Evolutionary conservation across 2,113 vertebrate species (phyloP).

Genomic region (Donacobius atricapilla): DNA sequence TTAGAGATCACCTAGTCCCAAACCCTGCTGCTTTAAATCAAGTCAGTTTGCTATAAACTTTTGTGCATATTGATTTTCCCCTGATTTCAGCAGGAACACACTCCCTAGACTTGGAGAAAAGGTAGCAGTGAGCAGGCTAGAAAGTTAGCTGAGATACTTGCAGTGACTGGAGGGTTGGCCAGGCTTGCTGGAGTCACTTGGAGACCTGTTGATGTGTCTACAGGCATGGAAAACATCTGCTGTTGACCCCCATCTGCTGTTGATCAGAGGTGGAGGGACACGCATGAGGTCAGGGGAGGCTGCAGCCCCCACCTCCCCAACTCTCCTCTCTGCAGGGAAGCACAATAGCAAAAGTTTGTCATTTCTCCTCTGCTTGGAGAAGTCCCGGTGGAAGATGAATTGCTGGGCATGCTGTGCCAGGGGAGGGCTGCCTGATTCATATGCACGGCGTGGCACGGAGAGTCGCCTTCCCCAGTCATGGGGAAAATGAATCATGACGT

Average conservation of each 20-base stretch:
- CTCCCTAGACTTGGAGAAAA: not conserved
- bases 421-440: conserved; percentile 55
- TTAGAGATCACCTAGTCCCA: not conserved
- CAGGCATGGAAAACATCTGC: not conserved
- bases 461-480: conserved; percentile 67
- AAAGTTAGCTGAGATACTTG: not conserved
- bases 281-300: not conserved
- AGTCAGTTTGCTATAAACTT: not conserved
- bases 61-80: not conserved
- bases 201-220: not conserved
- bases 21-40: not conserved
- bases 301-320: not conserved
- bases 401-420: conserved; percentile 32
- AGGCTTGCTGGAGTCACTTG: not conserved
- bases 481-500: conserved; percentile 68
- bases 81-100: not conserved
- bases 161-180: not conserved
- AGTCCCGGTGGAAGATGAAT: conserved; percentile 52
- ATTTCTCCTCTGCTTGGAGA: conserved; percentile 24
- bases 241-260: not conserved
- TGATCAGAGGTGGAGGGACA: not conserved
- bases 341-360: not conserved
- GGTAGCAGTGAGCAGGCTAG: not conserved
- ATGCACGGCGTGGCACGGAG: conserved; percentile 5
- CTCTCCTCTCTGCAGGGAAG: not conserved